Evolutionary conservation across 2,797 vertebrate genomes (phyloP).

Genomic region (Eulemur albifrons): DNA sequence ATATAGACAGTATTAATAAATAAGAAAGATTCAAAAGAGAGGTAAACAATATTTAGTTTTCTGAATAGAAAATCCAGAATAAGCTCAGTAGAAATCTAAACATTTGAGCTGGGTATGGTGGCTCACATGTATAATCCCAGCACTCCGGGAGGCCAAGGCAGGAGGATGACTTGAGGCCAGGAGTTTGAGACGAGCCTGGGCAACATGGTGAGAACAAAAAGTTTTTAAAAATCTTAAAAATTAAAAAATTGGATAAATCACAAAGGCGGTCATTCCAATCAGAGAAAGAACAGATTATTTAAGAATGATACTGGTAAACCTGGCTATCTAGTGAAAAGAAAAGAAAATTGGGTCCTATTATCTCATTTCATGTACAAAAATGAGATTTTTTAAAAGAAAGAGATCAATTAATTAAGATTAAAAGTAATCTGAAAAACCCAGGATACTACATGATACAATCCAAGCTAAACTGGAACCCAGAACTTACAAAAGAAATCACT

Average conservation of each 20-base stretch:
- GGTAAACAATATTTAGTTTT: neutral
- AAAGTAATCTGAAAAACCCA: conserved; percentile 18
- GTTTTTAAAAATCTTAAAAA: too few species aligned
- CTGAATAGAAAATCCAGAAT: conserved; percentile 15
- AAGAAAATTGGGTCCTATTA: neutral
- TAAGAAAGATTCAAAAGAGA: neutral
- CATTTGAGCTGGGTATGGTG: too few species aligned
- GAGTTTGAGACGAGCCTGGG: too few species aligned
- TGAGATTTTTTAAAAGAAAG: neutral
- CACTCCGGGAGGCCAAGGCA: too few species aligned
- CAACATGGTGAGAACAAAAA: too few species aligned
- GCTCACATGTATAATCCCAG: too few species aligned
- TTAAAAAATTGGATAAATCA: neutral
- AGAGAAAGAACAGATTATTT: neutral
- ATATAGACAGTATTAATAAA: neutral
- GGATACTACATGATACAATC: neutral
- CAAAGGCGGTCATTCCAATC: neutral
- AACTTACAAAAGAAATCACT: conserved; percentile 4
- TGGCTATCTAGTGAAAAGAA: neutral
- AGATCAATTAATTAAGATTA: neutral
- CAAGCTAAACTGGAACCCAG: neutral
- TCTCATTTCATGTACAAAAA: neutral
- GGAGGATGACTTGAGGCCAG: too few species aligned
- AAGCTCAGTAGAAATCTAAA: conserved; percentile 1
- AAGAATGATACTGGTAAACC: neutral